These are phyloP conservation scores for Eupithecia abbreviata DNA, from an alignment of 2,888 invertebrate species.

Conservation along the genomic window DNA sequence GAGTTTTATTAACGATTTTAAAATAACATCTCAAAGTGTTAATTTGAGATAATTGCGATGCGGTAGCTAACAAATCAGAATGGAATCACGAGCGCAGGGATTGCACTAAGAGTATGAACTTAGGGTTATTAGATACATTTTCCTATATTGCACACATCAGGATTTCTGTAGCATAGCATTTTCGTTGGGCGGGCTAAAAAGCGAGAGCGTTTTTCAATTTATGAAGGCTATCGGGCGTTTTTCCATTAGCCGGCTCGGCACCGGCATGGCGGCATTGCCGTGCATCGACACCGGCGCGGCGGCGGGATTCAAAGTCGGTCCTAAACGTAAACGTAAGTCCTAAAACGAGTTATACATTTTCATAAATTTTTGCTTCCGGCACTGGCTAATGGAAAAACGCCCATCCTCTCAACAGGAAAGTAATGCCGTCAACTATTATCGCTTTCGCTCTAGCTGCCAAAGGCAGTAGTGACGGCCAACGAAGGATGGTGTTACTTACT, in stretches of 20 bases:
- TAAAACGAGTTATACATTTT: no score
- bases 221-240: neutral
- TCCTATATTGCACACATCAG: neutral
- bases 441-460: neutral
- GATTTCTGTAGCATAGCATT: no score
- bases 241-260: no score
- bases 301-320: no score
- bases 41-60: constrained; percentile 62
- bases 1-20: constrained; percentile 50
- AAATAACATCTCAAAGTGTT: constrained; percentile 50
- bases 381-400: no score
- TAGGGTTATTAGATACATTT: neutral
- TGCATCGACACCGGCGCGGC: no score
- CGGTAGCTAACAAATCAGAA: constrained; percentile 53
- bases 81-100: constrained; percentile 10
- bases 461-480: neutral
- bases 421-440: neutral
- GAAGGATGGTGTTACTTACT: no score
- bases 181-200: no score
- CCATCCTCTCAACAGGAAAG: neutral
- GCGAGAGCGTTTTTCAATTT: neutral
- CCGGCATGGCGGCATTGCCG: no score
- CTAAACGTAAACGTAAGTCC: no score
- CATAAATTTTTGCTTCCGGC: no score
- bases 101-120: neutral